phyloP scores from a whole-genome alignment of 2,888 invertebrate species.

The Axea sp. region DNA sequence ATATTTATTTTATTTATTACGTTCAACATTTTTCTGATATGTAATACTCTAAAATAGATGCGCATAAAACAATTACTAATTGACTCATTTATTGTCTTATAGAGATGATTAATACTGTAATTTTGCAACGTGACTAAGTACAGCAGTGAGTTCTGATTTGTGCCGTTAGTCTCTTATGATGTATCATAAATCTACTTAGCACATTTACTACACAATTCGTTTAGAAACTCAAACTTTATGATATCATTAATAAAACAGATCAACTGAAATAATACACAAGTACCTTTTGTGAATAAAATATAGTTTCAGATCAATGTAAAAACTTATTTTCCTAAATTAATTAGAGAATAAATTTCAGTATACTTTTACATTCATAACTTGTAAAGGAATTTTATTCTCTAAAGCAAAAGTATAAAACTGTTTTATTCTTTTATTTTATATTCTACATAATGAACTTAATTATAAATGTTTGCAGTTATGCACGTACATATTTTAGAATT shows the following conservation, averaged over 20 bases:
- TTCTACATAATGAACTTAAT: no score
- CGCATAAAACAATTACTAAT: slow-evolving; percentile 11
- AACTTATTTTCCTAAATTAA: background rate
- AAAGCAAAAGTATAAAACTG: no score
- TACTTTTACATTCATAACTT: no score
- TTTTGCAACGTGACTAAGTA: slow-evolving; percentile 38
- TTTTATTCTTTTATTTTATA: no score
- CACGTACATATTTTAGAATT: no score
- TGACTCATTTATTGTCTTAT: slow-evolving; percentile 40
- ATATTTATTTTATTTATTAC: no score
- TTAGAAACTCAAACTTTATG: slow-evolving; percentile 29
- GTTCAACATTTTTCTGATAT: no score
- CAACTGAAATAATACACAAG: background rate
- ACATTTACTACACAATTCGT: slow-evolving; percentile 33
- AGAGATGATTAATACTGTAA: slow-evolving; percentile 44
- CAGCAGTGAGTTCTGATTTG: slow-evolving; percentile 29
- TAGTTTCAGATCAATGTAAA: background rate
- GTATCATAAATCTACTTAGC: slow-evolving; percentile 38
- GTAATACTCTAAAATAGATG: no score
- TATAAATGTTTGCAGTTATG: no score
- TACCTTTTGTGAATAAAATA: background rate
- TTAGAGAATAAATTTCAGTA: no score
- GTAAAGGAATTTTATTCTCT: no score
- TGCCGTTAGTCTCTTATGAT: slow-evolving; percentile 45
- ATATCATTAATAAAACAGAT: slow-evolving; percentile 28